Evolutionary conservation across 2,797 vertebrate species (phyloP).

Genomic region (Crocodylus rhombifer): DNA sequence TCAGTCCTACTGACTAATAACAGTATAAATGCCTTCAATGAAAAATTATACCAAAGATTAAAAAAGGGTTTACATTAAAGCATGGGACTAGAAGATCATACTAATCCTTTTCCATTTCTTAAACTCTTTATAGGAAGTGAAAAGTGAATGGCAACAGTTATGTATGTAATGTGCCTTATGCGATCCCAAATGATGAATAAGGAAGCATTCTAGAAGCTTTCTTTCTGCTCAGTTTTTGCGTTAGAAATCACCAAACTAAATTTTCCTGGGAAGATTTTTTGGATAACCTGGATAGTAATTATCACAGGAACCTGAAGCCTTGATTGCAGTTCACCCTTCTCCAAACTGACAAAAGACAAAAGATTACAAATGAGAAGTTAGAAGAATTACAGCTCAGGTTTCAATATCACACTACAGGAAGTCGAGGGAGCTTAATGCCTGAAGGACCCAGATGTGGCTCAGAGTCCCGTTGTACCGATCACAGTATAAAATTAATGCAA

Average conservation of each 20-base stretch:
- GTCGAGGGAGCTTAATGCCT: background rate
- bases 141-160: background rate
- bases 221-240: background rate
- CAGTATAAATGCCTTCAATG: background rate
- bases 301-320: background rate
- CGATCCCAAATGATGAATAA: background rate
- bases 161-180: background rate
- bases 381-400: background rate
- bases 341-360: background rate
- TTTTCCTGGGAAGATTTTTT: conserved; percentile 17
- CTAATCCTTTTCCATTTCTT: background rate
- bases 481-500: background rate
- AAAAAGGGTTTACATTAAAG: background rate
- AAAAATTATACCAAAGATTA: background rate
- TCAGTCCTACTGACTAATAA: background rate
- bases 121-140: background rate
- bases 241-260: conserved; percentile 1
- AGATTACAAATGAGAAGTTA: background rate
- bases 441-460: background rate
- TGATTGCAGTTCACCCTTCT: background rate
- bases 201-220: background rate
- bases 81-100: background rate
- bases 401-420: background rate
- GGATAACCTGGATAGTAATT: background rate
- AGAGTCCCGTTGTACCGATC: background rate